Evolutionary conservation across 2,113 vertebrate genomes (phyloP).

Genomic region (Hiodon alosoides): DNA sequence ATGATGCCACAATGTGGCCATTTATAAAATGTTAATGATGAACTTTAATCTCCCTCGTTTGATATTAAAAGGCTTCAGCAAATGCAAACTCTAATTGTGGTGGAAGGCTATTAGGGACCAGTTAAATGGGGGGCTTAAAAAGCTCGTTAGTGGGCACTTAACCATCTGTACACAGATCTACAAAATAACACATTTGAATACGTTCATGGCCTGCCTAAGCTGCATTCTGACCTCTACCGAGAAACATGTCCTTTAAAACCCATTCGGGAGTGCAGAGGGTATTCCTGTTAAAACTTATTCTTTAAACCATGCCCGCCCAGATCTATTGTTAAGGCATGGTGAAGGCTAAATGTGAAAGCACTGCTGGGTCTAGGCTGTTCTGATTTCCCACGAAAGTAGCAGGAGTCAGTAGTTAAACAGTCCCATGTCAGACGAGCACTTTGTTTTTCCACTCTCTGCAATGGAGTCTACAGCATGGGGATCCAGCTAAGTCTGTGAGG

Average conservation of each 20-base stretch:
- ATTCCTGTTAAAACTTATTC: conserved; percentile 27
- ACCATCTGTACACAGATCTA: conserved; percentile 66
- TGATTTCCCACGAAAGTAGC: no score
- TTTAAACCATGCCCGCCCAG: conserved; percentile 30
- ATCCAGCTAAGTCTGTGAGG: no score
- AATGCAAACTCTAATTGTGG: conserved; percentile 39
- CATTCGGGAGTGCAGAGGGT: conserved; percentile 28
- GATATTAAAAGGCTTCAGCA: conserved; percentile 37
- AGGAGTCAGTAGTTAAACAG: no score
- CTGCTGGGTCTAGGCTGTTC: no score
- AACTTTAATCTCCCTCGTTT: conserved; percentile 36
- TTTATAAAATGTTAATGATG: conserved; percentile 44
- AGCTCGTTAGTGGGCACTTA: conserved; percentile 62
- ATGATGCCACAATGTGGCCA: conserved; percentile 30
- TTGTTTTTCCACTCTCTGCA: no score
- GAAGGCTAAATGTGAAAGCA: background rate
- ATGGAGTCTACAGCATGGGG: no score
- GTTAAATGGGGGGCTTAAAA: conserved; percentile 51
- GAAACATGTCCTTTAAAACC: conserved; percentile 20
- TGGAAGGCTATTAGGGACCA: conserved; percentile 44
- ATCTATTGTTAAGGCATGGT: background rate
- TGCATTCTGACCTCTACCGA: conserved; percentile 39
- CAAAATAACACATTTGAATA: conserved; percentile 42
- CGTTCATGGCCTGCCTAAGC: conserved; percentile 46
- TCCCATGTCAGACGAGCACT: no score